Percentiles rank a stretch among this genome's conserved stretches.
Evolutionary conservation across 2,797 vertebrate species (phyloP).

Genomic region (Okamejei kenojei): DNA sequence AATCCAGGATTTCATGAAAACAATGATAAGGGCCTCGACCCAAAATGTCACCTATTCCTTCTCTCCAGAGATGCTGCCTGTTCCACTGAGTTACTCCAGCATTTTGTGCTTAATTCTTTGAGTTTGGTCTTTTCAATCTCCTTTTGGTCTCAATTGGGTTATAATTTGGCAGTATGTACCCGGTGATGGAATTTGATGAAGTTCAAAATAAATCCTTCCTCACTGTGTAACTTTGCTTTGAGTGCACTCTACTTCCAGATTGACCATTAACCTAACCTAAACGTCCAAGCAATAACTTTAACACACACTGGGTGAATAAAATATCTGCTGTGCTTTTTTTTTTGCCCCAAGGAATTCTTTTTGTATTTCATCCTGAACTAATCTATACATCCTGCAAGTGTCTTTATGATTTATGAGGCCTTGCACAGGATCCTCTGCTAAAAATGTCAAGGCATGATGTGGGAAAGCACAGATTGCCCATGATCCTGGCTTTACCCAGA

Average conservation of each 20-base stretch:
- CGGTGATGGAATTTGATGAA: background rate
- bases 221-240: background rate
- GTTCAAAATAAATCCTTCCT: background rate
- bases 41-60: too few species aligned
- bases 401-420: background rate
- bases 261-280: background rate
- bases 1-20: background rate
- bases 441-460: background rate
- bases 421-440: background rate
- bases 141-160: background rate
- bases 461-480: background rate
- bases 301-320: background rate
- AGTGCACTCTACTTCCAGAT: background rate
- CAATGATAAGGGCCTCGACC: background rate
- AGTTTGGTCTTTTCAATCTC: background rate
- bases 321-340: background rate
- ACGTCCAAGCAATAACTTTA: background rate
- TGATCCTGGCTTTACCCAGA: slow-evolving; percentile 10
- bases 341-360: background rate
- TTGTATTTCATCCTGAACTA: background rate
- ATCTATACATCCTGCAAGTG: background rate
- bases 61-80: too few species aligned
- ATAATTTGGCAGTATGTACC: background rate
- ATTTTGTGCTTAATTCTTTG: background rate
- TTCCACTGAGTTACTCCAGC: too few species aligned